Evolutionary conservation across 2,888 invertebrate genomes (phyloP), one percentile per base, ranked within the genome.

Genomic region (Parelbella ahira): DNA sequence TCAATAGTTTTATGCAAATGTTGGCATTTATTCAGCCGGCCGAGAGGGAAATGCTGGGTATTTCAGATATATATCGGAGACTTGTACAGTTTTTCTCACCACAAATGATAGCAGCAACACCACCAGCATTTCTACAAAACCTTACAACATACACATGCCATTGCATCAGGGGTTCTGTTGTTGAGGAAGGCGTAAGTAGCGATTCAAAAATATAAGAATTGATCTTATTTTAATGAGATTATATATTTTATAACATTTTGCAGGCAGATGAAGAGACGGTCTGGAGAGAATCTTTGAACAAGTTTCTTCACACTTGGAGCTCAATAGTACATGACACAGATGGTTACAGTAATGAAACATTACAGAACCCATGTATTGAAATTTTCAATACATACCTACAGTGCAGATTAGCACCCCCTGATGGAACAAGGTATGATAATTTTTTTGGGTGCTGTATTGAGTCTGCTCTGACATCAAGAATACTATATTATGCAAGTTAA

Each of bases 301-400:
- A 87, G 45, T 84, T 86, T 44, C 69, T 88, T 7, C 83, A 86
- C 38, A 80, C 82, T 21, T 88, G 88, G 88, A 78, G 87, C 48
- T 75, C 82, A 4, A 54, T 88, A 47, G 79, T 80, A 0, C 82
- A 81, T 37, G 83, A 84, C 28, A 52, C 67, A 0, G 74, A 77
- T 36, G 82, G 81, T 0, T 83, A 72, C 24, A 60, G 79, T 0
- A 70, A 75, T 51, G 83, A 80, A 34, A 68, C 68, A 0, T 54
- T 88, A 46, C 63, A 75, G 63, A 71, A 77, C 59, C 77, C 83
- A 1, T 83, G 86, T 45, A 79, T 87, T 57, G 80, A 91, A 68
- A 91, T 96, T 49, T 95, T 96, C 67, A 93, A 94, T 68, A 91
- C 91, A 1, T 97, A 95, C 66, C 74, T 97, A 28, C 92, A 93